Conservation (phyloP, 2,888 invertebrate species). For the Nomada flava region DNA sequence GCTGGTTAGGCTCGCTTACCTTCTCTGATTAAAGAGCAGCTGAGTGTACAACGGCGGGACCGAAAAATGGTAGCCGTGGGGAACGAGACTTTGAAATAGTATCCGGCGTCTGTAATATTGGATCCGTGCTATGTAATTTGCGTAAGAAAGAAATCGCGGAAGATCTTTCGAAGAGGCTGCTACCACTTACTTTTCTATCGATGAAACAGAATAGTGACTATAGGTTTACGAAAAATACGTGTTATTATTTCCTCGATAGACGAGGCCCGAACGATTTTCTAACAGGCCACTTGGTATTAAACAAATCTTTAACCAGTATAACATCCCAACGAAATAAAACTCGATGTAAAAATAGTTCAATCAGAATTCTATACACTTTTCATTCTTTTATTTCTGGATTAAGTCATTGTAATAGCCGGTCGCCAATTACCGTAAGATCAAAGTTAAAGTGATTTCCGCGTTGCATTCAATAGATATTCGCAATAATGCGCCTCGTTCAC, state of each 20-base stretch:
- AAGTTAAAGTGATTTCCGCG: slow-evolving; percentile 42
- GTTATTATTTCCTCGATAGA: no score
- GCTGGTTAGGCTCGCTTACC: slow-evolving; percentile 24
- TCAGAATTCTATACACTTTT: not conserved
- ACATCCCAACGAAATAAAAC: no score
- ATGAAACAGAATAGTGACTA: not conserved
- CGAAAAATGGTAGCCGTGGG: not conserved
- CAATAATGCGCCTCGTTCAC: slow-evolving; percentile 49
- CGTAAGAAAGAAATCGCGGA: not conserved
- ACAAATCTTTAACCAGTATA: no score
- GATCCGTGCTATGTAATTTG: slow-evolving; percentile 14
- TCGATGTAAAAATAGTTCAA: not conserved
- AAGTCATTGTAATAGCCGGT: not conserved
- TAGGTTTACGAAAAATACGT: not conserved
- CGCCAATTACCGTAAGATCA: not conserved
- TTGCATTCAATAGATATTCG: slow-evolving; percentile 47
- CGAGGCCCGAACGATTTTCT: not conserved
- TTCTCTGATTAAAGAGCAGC: slow-evolving; percentile 33
- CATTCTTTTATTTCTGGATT: not conserved
- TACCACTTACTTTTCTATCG: slow-evolving; percentile 5
- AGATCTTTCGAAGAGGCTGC: not conserved
- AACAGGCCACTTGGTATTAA: not conserved
- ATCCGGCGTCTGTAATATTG: slow-evolving; percentile 18
- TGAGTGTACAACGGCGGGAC: not conserved
- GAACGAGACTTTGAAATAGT: slow-evolving; percentile 26